Base-by-base conservation (phyloP, 2,888 invertebrate genomes). In the Stenchaetothrips biformis region DNA sequence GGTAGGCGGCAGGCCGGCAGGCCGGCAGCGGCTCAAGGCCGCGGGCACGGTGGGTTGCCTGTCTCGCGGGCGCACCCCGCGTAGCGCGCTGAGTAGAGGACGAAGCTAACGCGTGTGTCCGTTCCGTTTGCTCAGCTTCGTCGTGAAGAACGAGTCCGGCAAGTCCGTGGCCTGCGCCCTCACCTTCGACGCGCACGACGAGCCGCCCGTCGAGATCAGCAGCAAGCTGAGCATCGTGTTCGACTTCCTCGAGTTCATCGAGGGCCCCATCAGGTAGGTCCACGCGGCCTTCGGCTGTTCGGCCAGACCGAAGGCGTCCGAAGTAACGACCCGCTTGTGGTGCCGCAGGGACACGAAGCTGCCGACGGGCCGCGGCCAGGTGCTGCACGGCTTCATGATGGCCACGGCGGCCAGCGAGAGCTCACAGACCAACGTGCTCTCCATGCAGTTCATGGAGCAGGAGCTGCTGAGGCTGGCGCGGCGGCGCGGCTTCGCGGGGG, bases 371-470 rank as follows among this genome's bases (percentile, higher is more conserved):
- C 87, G 89, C 83, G 92, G 92, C n/a, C 89, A 91, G 83, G 90
- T 95, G 77, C 88, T 95, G 0, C 95, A 96, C 85, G 92, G 93
- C 0, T 95, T 94, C 86, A 95, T 96, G 95, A 95, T 96, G 94
- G 94, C 93, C 1, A 95, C 95, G 0, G 90, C 90, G 82, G 88
- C 90, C 16, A 86, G 89, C 0, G 86, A 95, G 77, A 89, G 88
- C 81, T 85, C 94, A 0, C 91, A 91, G 79, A 93, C 95, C 85
- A 95, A 95, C 85, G 93, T 96, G 8, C 89, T 92, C 9, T 90
- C 94, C 9, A 94, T 96, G 87, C 90, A 92, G 82, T 92, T 91
- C 81, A 91, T 95, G 89, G 96, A 96, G 86, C 90, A 91, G 81
- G 92, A 94, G 83, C 92, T 92, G 6, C 87, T 94, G 82, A 87